Evolutionary conservation across 2,888 invertebrate species (phyloP), one percentile per base, ranked within the genome.

Genomic region (Ennomos erosarius): DNA sequence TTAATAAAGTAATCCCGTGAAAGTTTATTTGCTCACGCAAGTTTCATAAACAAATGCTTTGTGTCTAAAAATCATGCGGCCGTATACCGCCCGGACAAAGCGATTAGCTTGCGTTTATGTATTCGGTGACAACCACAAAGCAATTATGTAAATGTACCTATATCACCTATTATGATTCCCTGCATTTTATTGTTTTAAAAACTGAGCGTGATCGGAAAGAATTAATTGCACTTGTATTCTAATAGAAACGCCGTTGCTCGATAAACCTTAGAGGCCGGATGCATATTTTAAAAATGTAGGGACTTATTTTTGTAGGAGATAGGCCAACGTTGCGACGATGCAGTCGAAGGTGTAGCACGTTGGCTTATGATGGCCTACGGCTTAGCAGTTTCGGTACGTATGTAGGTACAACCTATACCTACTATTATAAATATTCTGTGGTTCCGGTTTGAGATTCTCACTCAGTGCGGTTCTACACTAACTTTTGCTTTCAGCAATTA

Each of bases 141-240:
- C 65, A 65, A 73, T 70, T 74, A 74, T 72, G 68, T 66, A 69
- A 73, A 69, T 69, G 49, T 55, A 68, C 55, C 51, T n/a, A n/a
- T n/a, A n/a, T n/a, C n/a, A n/a, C n/a, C n/a, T n/a, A n/a, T n/a
- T n/a, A n/a, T n/a, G n/a, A n/a, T n/a, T n/a, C n/a, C n/a, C n/a
- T n/a, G n/a, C n/a, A n/a, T n/a, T n/a, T n/a, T n/a, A n/a, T n/a
- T n/a, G n/a, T n/a, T n/a, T n/a, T n/a, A n/a, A n/a, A n/a, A 53
- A 55, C 10, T 40, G 55, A 48, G 52, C 50, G 64, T 59, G 56
- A 62, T 49, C 45, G 48, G 47, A 59, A 55, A 65, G 45, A 58
- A 58, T 55, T 12, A 26, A 55, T 58, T 50, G 34, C 48, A 38
- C 37, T 45, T 16, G 35, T 49, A 43, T 33, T 26, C n/a, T 40